Evolutionary conservation across 2,113 vertebrate genomes (phyloP), one percentile per base, ranked within the genome.

Genomic region (Hypanus sabinus): DNA sequence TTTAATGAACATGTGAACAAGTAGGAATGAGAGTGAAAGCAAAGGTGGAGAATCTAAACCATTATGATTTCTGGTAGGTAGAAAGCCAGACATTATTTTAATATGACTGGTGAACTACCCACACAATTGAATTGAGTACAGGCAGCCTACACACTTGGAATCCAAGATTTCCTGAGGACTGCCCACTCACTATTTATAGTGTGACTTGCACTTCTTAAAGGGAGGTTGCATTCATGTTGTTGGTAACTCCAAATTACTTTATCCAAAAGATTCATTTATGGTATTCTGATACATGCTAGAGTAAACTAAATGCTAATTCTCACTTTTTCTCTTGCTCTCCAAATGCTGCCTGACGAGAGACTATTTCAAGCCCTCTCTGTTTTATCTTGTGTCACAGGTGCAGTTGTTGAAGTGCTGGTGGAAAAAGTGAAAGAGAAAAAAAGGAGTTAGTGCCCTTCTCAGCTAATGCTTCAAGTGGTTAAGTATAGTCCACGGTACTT

Each of bases 121-220:
- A 36, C n/a, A 79, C 27, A 33, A 36, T 36, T 79, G 12, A 14
- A 36, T 79, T 11, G n/a, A 14, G 11, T 33, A 36, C 76, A 79
- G 27, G 33, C 76, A 36, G 11, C 76, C 76, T 36, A 36, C 76
- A 14, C 76, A 36, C 33, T 79, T 36, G 33, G n/a, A 79, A 33
- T 12, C 11, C 27, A 79, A 16, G 76, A 36, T 79, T 36, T 79
- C 33, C 76, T 36, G 76, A 36, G 76, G 76, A 33, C n/a, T 77
- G 76, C 76, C 76, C 76, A 77, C 76, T 79, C 76, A 79, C n/a
- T 79, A 79, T 79, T 79, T 79, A 79, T 79, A 79, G 76, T 36
- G 76, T 36, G n/a, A 33, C 12, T 73, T 79, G 12, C 10, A 79
- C 16, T 36, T 79, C 76, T 36, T 79, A 79, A 79, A 79, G 76